These are phyloP conservation scores for Chaenodraco wilsoni DNA, from an alignment of 2,797 vertebrate species.

Conservation along the genomic window DNA sequence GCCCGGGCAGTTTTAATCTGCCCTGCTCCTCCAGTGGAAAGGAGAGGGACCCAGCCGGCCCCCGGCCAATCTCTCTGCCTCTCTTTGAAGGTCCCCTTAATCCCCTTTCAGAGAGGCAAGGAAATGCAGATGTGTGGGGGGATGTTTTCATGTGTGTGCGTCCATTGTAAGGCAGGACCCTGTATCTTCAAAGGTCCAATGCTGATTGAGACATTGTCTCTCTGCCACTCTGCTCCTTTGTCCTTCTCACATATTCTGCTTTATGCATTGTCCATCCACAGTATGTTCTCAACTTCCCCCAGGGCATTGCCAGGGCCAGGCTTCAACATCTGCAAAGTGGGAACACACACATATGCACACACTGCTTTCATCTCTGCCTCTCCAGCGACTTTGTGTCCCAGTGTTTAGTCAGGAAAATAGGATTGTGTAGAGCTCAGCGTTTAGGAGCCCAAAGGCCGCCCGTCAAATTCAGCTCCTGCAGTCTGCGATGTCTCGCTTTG, in stretches of 20 bases:
- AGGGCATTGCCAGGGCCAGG: slow-evolving; percentile 58
- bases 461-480: slow-evolving; percentile 64
- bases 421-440: slow-evolving; percentile 77
- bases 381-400: slow-evolving; percentile 58
- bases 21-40: slow-evolving; percentile 69
- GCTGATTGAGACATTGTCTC: slow-evolving; percentile 44
- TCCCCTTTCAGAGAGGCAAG: slow-evolving; percentile 76
- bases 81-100: slow-evolving; percentile 84
- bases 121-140: slow-evolving; percentile 64
- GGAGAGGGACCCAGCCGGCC: slow-evolving; percentile 72
- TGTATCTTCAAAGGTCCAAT: slow-evolving; percentile 33
- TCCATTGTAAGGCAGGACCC: slow-evolving; percentile 20
- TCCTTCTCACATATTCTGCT: slow-evolving; percentile 32
- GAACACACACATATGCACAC: slow-evolving; percentile 28
- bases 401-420: slow-evolving; percentile 76
- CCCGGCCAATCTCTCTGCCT: slow-evolving; percentile 73
- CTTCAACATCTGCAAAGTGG: slow-evolving; percentile 62
- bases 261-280: slow-evolving; percentile 61
- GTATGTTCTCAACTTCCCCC: slow-evolving; percentile 51
- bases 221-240: slow-evolving; percentile 26
- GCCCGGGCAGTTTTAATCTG: slow-evolving; percentile 79
- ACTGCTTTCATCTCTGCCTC: slow-evolving; percentile 78
- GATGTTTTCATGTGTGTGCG: slow-evolving; percentile 34
- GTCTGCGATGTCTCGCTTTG: slow-evolving; percentile 43
- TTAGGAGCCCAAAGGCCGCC: slow-evolving; percentile 73